Conservation (phyloP, 2,888 invertebrate genomes). For the Oxytorus armatus region DNA sequence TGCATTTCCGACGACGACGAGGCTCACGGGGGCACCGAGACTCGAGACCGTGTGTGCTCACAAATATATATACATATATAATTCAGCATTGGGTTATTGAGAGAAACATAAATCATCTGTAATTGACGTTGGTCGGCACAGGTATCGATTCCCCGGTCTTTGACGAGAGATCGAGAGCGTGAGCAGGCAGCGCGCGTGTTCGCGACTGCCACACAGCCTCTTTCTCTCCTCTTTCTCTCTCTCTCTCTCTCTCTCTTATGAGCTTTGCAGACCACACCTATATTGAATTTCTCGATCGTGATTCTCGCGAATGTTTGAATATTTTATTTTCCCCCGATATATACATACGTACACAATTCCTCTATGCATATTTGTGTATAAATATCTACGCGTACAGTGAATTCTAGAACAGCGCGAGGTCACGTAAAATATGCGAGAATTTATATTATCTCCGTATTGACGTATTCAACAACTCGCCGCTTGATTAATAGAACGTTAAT, state of each 20-base stretch:
- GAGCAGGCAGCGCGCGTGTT: slow-evolving; percentile 33
- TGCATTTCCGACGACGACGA: slow-evolving; percentile 60
- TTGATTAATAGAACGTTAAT: slow-evolving; percentile 50
- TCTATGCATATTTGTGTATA: background rate
- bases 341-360: background rate
- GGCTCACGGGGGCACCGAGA: slow-evolving; percentile 28
- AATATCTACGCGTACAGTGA: background rate
- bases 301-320: slow-evolving; percentile 23
- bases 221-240: slow-evolving; percentile 12
- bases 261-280: slow-evolving; percentile 56
- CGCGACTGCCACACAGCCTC: slow-evolving; percentile 16
- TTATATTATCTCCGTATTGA: slow-evolving; percentile 24
- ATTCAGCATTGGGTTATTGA: slow-evolving; percentile 62
- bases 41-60: slow-evolving; percentile 12
- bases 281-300: slow-evolving; percentile 61
- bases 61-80: slow-evolving; percentile 29
- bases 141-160: slow-evolving; percentile 63
- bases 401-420: background rate
- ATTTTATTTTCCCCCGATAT: background rate
- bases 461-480: slow-evolving; percentile 32
- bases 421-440: slow-evolving; percentile 26
- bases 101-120: slow-evolving; percentile 70
- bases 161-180: slow-evolving; percentile 63
- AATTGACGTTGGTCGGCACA: slow-evolving; percentile 70
- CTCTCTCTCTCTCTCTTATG: slow-evolving; percentile 20